Evolutionary conservation across 2,797 vertebrate species (phyloP).

Genomic region (Balearica regulorum): DNA sequence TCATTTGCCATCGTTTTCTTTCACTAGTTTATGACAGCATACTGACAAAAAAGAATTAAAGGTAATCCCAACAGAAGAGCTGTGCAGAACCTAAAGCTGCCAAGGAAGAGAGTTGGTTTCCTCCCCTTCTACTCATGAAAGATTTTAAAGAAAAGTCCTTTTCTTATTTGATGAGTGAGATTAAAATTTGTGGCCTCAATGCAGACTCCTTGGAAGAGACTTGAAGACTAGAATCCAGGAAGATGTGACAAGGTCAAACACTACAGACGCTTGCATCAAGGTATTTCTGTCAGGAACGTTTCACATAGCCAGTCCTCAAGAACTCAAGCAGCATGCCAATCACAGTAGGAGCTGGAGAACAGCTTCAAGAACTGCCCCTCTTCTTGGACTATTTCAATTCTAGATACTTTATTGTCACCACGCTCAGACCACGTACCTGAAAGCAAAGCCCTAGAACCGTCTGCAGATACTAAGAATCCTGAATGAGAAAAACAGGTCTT

Average conservation of each 20-base stretch:
- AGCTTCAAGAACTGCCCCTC: not conserved
- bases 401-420: not conserved
- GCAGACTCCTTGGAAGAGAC: not conserved
- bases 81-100: not conserved
- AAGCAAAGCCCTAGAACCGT: not conserved
- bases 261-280: not conserved
- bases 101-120: not conserved
- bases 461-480: not conserved
- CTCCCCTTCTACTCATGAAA: not conserved
- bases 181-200: not conserved
- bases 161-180: not conserved
- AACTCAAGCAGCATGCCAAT: rapidly evolving
- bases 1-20: not conserved
- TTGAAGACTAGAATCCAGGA: not conserved
- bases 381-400: not conserved
- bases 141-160: not conserved
- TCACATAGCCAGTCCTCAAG: not conserved
- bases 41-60: not conserved
- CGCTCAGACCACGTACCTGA: not conserved
- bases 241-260: not conserved
- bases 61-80: not conserved
- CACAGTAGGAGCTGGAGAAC: not conserved
- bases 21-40: not conserved
- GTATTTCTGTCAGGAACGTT: not conserved
- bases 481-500: not conserved